Evolutionary conservation across 2,888 invertebrate genomes (phyloP).

Genomic region (Eustalomyia histrio): DNA sequence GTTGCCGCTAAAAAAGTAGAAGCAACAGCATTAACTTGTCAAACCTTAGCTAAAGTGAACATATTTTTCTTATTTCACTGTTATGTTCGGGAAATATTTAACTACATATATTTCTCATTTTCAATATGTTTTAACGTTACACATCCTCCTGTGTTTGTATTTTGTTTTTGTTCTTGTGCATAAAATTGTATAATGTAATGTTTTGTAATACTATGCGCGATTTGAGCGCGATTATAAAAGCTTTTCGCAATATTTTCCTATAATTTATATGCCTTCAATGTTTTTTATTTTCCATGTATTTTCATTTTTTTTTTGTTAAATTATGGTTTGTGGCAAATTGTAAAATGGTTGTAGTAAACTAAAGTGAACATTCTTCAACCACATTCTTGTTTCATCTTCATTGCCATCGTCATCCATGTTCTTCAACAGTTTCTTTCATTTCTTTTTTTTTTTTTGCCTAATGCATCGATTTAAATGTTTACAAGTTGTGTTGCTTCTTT

Average conservation of each 20-base stretch:
- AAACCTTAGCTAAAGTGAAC: constrained; percentile 73
- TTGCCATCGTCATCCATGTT: constrained; percentile 44
- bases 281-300: constrained; percentile 10
- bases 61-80: constrained; percentile 76
- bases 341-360: constrained; percentile 42
- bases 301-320: constrained; percentile 30
- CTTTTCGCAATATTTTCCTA: constrained; percentile 78
- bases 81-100: constrained; percentile 28
- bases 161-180: too few relatives aligned
- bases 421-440: constrained; percentile 15
- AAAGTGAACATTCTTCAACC: background rate
- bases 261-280: constrained; percentile 73
- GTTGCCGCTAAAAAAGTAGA: constrained; percentile 20
- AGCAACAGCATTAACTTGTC: constrained; percentile 75
- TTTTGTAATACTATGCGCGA: constrained; percentile 75
- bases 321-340: constrained; percentile 63
- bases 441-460: constrained; percentile 31
- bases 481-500: constrained; percentile 45
- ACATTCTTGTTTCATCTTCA: constrained; percentile 21
- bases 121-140: constrained; percentile 54
- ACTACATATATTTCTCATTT: constrained; percentile 47
- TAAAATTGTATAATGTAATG: constrained; percentile 68
- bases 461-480: constrained; percentile 62
- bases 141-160: background rate
- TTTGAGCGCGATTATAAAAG: constrained; percentile 78